Conservation (phyloP, 1,140 invertebrate species). For the Cecropterus lyciades region DNA sequence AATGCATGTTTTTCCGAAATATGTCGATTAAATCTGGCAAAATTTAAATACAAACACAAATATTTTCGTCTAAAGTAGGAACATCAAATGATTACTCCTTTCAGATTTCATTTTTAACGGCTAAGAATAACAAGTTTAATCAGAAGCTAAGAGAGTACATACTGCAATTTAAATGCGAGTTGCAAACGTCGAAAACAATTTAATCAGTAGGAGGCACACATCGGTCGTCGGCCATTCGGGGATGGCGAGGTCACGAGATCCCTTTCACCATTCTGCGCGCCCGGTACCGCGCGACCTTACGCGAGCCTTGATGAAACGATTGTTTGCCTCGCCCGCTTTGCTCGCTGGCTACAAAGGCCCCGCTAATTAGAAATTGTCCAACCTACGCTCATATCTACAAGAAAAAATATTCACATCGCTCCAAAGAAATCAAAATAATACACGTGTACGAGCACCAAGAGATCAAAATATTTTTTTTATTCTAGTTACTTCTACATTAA, state of each 20-base stretch:
- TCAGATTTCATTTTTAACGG: too few species aligned
- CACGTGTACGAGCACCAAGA: too few species aligned
- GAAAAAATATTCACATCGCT: too few species aligned
- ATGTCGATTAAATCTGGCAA: too few species aligned
- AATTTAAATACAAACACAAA: too few species aligned
- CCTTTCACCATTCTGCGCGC: conserved; percentile 69
- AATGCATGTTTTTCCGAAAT: too few species aligned
- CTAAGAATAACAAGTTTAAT: background rate
- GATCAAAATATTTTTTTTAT: too few species aligned
- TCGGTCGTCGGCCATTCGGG: conserved; percentile 45
- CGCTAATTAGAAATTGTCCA: conserved; percentile 19
- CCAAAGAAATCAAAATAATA: too few species aligned
- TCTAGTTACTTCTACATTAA: too few species aligned
- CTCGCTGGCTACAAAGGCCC: background rate
- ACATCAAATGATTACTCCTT: too few species aligned
- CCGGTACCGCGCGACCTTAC: conserved; percentile 63
- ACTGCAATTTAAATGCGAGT: conserved; percentile 9
- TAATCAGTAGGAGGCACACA: conserved; percentile 36
- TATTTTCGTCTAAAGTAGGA: too few species aligned
- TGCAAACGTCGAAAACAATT: conserved; percentile 22
- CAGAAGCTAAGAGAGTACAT: background rate
- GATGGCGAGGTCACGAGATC: conserved; percentile 65
- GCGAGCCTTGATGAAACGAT: conserved; percentile 59
- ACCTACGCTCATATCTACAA: background rate
- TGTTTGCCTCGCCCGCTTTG: conserved; percentile 43